These are phyloP conservation scores for Hydropsyche betteni DNA, from an alignment of 2,888 invertebrate genomes.

Conservation along the genomic window DNA sequence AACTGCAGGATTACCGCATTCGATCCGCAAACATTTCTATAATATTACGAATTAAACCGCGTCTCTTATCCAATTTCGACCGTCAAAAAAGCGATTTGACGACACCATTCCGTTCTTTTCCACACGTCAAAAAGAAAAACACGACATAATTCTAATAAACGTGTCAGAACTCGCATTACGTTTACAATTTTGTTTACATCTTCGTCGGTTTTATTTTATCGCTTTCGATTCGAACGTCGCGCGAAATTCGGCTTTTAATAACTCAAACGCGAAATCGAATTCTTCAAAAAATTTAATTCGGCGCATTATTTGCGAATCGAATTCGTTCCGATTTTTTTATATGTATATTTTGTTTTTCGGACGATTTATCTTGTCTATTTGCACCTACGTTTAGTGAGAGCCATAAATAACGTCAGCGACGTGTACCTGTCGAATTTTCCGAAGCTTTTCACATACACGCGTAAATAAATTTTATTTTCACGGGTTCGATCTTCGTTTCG, in stretches of 20 bases:
- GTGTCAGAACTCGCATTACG: not conserved
- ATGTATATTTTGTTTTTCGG: too few relatives aligned
- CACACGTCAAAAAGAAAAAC: too few relatives aligned
- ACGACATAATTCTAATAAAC: too few relatives aligned
- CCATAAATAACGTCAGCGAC: slow-evolving; percentile 13
- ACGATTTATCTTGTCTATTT: slow-evolving; percentile 29
- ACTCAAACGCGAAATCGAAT: slow-evolving; percentile 24
- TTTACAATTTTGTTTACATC: not conserved
- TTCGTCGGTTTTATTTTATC: not conserved
- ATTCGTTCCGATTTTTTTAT: too few relatives aligned
- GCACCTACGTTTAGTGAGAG: slow-evolving; percentile 23
- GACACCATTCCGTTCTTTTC: too few relatives aligned
- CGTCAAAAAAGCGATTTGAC: too few relatives aligned
- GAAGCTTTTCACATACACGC: not conserved
- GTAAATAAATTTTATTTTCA: not conserved
- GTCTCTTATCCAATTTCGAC: too few relatives aligned
- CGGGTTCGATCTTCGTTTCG: not conserved
- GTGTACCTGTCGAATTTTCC: slow-evolving; percentile 22
- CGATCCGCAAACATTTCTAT: too few relatives aligned
- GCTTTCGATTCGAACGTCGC: not conserved
- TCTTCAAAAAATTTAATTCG: not conserved
- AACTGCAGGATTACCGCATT: too few relatives aligned
- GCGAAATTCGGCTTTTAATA: slow-evolving; percentile 12
- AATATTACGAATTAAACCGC: too few relatives aligned
- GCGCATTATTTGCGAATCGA: too few relatives aligned